Base-by-base conservation (phyloP, 2,113 vertebrate species). In the Heterochromis multidens region DNA sequence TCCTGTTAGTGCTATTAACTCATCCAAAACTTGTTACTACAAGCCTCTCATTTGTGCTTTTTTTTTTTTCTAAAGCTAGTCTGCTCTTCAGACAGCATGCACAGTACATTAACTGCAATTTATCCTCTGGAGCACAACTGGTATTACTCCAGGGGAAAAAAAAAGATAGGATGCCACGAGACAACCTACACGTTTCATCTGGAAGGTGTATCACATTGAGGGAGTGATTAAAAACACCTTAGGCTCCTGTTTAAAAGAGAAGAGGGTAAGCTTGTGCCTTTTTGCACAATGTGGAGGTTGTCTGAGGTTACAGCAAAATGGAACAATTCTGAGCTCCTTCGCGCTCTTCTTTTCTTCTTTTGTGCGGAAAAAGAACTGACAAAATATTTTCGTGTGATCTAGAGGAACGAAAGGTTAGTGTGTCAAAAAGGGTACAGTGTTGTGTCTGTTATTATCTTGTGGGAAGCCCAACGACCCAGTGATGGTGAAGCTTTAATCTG, bases 121-220 rank as follows among this genome's bases (percentile, higher is more conserved):
- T 56, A 83, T 83, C 80, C 58, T 52, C 54, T 79, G 79, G 60
- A 29, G 56, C 76, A 79, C 91, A 72, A 62, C 79, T 88, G 83
- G 81, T 56, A 40, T 74, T 8, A 19, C 52, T 86, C 78, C 79
- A 80, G 81, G 76, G 16, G 31, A 60, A 54, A 65, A 89, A 80
- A 72, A 72, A 72, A 43, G n/a, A 72, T 23, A 19, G 83, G 81
- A 70, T 79, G 80, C 83, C 60, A 67, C 31, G 31, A 85, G 54
- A 83, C 76, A 65, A 59, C 85, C 83, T 62, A 52, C 83, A 77
- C 67, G 57, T 87, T 86, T 88, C 80, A 86, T 91, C 89, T 93
- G 76, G 40, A 90, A 82, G 27, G 77, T 81, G 80, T 65, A 84
- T 78, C 83, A 74, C 16, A 57, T 70, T 67, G 63, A 84, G 84